Percentiles rank a stretch among this genome's conserved stretches.
phyloP scores from a whole-genome alignment of 2,797 vertebrate species.

The Lepilemur ruficaudatus region DNA sequence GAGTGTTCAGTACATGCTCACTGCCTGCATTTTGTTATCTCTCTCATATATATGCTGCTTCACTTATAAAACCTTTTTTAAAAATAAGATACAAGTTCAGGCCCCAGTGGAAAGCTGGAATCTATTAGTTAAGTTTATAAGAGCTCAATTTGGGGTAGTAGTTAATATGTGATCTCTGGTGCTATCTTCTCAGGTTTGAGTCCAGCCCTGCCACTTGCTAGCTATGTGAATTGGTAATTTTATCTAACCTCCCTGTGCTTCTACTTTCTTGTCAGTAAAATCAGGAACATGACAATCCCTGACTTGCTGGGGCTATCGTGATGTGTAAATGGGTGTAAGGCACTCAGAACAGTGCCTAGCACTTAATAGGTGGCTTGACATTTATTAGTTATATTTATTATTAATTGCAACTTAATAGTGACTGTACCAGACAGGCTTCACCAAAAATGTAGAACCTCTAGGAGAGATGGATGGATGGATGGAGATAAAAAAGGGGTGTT shows the following conservation, averaged over 20 bases:
- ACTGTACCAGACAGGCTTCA: background rate
- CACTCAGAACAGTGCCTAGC: background rate
- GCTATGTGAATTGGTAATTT: background rate
- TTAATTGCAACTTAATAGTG: background rate
- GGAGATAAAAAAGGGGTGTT: background rate
- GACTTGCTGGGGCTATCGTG: fast-evolving
- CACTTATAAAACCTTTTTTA: background rate
- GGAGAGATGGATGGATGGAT: background rate
- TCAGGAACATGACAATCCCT: background rate
- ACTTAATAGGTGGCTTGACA: background rate
- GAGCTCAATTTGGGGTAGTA: background rate
- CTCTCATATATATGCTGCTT: background rate
- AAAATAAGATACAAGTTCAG: background rate
- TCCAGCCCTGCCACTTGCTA: background rate
- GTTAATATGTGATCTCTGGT: background rate
- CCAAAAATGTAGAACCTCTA: background rate
- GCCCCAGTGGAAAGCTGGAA: background rate
- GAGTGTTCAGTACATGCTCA: fast-evolving
- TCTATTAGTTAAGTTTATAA: background rate
- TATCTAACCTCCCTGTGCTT: background rate
- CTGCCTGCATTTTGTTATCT: background rate
- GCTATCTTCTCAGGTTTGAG: background rate
- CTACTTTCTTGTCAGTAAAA: background rate
- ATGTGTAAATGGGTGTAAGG: background rate
- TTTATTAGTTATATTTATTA: background rate